These are phyloP conservation scores for Caenorhabditis angaria DNA, from an alignment of 2,888 invertebrate species.

Conservation along the genomic window DNA sequence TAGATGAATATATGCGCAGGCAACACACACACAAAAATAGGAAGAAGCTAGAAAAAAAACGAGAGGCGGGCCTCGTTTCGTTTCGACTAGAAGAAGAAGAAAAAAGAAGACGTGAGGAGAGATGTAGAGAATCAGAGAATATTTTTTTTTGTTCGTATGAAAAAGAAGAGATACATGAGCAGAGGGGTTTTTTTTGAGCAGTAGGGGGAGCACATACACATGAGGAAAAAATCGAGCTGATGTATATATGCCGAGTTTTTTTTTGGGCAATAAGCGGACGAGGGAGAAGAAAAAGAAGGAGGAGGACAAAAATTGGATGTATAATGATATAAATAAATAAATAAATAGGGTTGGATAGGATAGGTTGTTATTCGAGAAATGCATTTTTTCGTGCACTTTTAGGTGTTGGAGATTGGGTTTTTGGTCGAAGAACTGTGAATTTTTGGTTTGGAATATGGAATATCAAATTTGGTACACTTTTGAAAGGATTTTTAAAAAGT, in stretches of 20 bases:
- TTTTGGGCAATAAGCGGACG: too few relatives aligned
- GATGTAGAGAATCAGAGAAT: neutral
- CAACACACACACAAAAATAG: conserved; percentile 9
- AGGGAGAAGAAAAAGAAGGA: neutral
- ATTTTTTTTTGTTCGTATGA: neutral
- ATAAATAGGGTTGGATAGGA: neutral
- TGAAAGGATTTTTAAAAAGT: too few relatives aligned
- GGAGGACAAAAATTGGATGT: neutral
- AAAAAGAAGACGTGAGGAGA: too few relatives aligned
- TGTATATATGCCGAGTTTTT: conserved; percentile 4
- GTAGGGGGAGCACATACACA: conserved; percentile 4
- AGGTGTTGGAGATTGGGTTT: too few relatives aligned
- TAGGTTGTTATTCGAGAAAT: neutral
- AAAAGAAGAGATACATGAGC: conserved; percentile 1
- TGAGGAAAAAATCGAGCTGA: neutral
- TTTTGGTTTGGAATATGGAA: too few relatives aligned
- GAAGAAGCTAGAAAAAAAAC: conserved; percentile 7
- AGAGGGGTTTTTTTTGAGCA: neutral
- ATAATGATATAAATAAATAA: conserved; percentile 1
- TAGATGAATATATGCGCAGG: neutral
- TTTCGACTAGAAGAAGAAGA: neutral
- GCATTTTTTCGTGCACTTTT: too few relatives aligned
- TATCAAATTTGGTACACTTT: too few relatives aligned
- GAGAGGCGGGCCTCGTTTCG: neutral
- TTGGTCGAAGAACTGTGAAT: too few relatives aligned